Conservation (phyloP, 2,113 vertebrate species). For the Clarias macrocephalus region DNA sequence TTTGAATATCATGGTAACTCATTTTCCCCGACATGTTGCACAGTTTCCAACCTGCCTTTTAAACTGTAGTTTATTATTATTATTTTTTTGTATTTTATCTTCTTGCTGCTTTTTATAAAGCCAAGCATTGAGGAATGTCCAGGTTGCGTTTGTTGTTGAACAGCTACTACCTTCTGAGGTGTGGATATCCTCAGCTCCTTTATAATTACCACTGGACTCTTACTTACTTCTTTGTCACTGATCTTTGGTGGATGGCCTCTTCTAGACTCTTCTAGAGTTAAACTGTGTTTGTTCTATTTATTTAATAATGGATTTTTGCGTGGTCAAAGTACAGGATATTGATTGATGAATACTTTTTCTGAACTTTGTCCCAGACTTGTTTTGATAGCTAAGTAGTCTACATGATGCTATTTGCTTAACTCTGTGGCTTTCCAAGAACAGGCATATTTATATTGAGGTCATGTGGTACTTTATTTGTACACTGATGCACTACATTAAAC, state of each 20-base stretch:
- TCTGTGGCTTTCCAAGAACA: not conserved
- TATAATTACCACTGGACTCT: not conserved
- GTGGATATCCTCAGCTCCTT: not conserved
- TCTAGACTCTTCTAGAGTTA: not conserved
- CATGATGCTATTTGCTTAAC: constrained; percentile 8
- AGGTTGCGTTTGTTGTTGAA: not conserved
- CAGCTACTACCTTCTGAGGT: not conserved
- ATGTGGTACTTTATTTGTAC: constrained; percentile 5
- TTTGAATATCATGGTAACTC: not conserved
- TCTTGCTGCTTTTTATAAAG: not conserved
- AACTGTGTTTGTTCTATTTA: not conserved
- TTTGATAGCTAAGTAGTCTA: not conserved
- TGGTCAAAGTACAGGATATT: not conserved
- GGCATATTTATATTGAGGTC: not conserved
- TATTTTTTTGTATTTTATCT: not conserved
- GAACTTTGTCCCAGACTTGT: constrained; percentile 13
- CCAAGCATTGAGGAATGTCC: not conserved
- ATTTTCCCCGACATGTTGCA: not conserved
- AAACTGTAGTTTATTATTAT: not conserved
- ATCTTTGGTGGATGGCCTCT: not conserved
- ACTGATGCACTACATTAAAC: not conserved
- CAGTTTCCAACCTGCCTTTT: not conserved
- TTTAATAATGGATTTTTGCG: not conserved
- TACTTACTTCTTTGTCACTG: not conserved
- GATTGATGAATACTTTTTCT: not conserved